Base-by-base conservation (phyloP, 2,113 vertebrate genomes). In the Spermophilus dauricus region DNA sequence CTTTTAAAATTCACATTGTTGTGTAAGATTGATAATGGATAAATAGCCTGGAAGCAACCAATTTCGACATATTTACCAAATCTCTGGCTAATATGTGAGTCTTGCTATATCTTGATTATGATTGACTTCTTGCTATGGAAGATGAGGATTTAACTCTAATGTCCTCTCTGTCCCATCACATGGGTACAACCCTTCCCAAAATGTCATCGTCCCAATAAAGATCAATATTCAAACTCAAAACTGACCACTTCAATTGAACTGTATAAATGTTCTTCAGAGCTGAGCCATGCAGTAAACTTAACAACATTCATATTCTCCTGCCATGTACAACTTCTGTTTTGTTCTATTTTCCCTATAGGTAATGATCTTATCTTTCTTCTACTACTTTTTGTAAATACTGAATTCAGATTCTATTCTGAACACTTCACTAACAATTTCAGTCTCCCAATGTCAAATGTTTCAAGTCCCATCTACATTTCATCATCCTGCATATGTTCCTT, bases 1-100 rank as follows among this genome's bases (percentile, higher is more conserved):
- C 78, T 86, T 94, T 45, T 78, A 90, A 90, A 87, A 72, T 67
- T 96, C 75, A 80, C 58, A 67, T 42, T 58, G 58, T 45, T 89
- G 72, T 39, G 2, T 32, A 94, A 94, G 63, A 17, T 63, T 85
- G 37, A 34, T n/a, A 78, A 82, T 30, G 73, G 53, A 84, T 63
- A 34, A 95, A 78, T 5, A 70, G 30, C 30, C 39, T 39, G 48
- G 75, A 94, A 69, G 81, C 75, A 85, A 94, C 20, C 37, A 53
- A 81, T 58, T 84, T 45, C 76, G 16, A 37, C 22, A 51, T 56
- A 73, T 82, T 86, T 72, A 77, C 51, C 84, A 86, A 80, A n/a
- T 39, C 69, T 85, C 75, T 58, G 61, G 53, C 37, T 88, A 28
- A 30, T 30, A 42, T 22, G 30, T 7, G 28, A 69, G 13, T 10